Percentiles rank a stretch among this genome's conserved stretches.
Conservation (phyloP, 1,140 invertebrate species). For the Sminthurinus signatus region DNA sequence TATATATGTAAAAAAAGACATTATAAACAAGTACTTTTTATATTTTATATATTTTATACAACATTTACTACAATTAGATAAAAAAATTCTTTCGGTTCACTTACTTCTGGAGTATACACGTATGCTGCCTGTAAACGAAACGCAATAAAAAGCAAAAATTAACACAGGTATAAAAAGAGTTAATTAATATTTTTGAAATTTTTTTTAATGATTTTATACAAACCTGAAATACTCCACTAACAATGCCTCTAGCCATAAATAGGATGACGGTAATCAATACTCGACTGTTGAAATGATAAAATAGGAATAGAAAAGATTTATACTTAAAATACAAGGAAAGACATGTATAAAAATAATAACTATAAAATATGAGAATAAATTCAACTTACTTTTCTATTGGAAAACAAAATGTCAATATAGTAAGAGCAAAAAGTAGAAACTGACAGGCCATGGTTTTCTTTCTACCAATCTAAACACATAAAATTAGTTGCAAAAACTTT, state of each 20-base stretch:
- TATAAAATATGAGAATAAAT: constrained; percentile 1
- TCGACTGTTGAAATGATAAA: constrained; percentile 53
- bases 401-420: constrained; percentile 71
- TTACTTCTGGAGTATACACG: constrained; percentile 89
- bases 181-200: too few relatives aligned
- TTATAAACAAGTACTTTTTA: too few relatives aligned
- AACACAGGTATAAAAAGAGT: too few relatives aligned
- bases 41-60: too few relatives aligned
- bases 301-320: not conserved
- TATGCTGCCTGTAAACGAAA: too few relatives aligned
- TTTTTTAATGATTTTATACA: too few relatives aligned
- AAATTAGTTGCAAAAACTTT: too few relatives aligned
- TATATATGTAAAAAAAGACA: too few relatives aligned
- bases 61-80: too few relatives aligned
- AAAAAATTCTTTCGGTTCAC: too few relatives aligned
- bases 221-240: constrained; percentile 91
- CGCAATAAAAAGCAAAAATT: too few relatives aligned
- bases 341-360: not conserved
- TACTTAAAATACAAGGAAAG: not conserved
- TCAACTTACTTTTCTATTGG: constrained; percentile 63
- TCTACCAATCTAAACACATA: constrained; percentile 76
- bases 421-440: constrained; percentile 76
- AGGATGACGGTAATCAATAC: constrained; percentile 72
- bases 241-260: constrained; percentile 83
- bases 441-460: constrained; percentile 93